Percentiles rank a stretch among this genome's conserved stretches.
Conservation (phyloP, 37 sponge, comb jelly and placozoan species). For the Beroe ovata region DNA sequence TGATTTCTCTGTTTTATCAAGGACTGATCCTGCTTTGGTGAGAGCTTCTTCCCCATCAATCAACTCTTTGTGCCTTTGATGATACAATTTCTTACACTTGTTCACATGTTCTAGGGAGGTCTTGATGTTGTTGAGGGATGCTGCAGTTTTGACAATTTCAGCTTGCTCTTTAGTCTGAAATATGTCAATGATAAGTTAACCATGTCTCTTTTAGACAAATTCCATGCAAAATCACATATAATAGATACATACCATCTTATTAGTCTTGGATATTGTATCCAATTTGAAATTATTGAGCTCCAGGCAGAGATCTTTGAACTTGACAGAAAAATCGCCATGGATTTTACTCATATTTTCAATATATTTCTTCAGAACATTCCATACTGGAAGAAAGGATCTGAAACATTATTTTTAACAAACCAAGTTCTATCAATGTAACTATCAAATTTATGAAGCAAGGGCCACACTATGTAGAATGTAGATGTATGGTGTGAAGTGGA, state of each 20-base stretch:
- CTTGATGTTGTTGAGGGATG: conserved; percentile 14
- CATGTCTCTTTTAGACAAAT: too few relatives aligned
- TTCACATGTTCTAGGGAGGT: conserved; percentile 43
- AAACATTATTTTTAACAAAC: too few relatives aligned
- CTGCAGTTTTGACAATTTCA: conserved; percentile 35
- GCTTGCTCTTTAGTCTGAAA: conserved; percentile 36
- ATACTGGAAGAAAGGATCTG: conserved; percentile 45
- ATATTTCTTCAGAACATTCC: conserved; percentile 51
- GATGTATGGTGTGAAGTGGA: too few relatives aligned
- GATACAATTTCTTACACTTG: conserved; percentile 54
- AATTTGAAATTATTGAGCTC: conserved; percentile 13
- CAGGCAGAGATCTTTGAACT: conserved; percentile 25
- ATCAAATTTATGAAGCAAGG: too few relatives aligned
- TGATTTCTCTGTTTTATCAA: conserved; percentile 34
- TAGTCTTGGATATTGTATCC: neutral
- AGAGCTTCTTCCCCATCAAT: conserved; percentile 37
- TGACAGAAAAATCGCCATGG: conserved; percentile 14
- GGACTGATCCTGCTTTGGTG: neutral
- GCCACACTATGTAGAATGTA: too few relatives aligned
- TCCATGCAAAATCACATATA: too few relatives aligned
- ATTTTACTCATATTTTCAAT: conserved; percentile 65
- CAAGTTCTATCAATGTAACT: too few relatives aligned
- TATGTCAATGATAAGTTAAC: too few relatives aligned
- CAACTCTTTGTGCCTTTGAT: conserved; percentile 50
- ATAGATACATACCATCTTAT: conserved; percentile 20